These are phyloP conservation scores for Luperina nickerlii DNA, from an alignment of 2,888 invertebrate genomes.

Conservation along the genomic window DNA sequence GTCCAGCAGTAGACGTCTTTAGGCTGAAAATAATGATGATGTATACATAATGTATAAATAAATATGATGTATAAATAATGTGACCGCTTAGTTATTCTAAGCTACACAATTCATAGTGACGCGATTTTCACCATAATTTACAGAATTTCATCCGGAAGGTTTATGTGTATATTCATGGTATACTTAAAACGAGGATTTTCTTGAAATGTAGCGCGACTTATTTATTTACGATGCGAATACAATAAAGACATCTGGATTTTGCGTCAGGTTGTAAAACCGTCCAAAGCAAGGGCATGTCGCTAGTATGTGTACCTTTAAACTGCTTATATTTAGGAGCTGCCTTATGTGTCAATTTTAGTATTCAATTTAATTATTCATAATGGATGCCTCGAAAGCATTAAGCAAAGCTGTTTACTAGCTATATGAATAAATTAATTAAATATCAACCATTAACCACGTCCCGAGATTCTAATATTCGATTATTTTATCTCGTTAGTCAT, in stretches of 20 bases:
- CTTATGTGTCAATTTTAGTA: neutral
- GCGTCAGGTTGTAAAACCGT: no score
- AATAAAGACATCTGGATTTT: neutral
- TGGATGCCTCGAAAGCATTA: neutral
- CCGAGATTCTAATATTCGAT: constrained; percentile 4
- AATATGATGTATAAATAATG: neutral
- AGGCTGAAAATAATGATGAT: neutral
- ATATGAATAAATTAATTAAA: constrained; percentile 8
- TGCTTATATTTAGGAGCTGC: neutral
- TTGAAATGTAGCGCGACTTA: no score
- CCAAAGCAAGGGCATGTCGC: neutral
- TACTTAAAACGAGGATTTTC: no score
- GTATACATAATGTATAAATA: no score
- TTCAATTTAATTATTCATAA: neutral
- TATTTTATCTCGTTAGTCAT: constrained; percentile 1
- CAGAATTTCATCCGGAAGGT: neutral
- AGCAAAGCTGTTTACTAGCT: neutral
- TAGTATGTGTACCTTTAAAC: neutral
- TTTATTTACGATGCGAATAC: no score
- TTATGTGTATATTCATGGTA: no score
- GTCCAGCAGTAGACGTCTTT: neutral
- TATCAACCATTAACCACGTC: neutral
- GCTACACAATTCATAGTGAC: no score
- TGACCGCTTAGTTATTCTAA: neutral
- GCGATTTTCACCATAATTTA: no score